Conservation (phyloP, 2,113 vertebrate genomes). For the Archocentrus centrarchus region DNA sequence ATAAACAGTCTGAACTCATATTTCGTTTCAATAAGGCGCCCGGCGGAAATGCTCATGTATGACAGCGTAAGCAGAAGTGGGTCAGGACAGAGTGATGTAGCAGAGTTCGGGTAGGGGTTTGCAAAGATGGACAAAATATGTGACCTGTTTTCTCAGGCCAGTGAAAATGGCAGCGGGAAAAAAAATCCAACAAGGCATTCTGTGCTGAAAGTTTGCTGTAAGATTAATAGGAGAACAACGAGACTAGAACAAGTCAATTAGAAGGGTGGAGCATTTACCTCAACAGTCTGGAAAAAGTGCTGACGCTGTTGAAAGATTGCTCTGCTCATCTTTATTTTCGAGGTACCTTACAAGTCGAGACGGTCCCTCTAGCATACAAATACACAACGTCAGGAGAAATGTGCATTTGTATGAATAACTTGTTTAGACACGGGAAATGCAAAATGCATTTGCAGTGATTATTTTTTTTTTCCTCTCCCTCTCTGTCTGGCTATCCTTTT, state of each 20-base stretch:
- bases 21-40: slow-evolving; percentile 38
- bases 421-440: slow-evolving; percentile 33
- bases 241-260: slow-evolving; percentile 64
- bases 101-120: slow-evolving; percentile 8
- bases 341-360: slow-evolving; percentile 42
- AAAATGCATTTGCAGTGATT: slow-evolving; percentile 13
- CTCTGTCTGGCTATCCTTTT: background rate
- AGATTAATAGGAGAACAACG: slow-evolving; percentile 65
- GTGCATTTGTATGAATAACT: slow-evolving; percentile 35
- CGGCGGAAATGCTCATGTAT: slow-evolving; percentile 2
- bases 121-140: slow-evolving; percentile 45
- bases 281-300: slow-evolving; percentile 43
- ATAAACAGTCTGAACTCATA: slow-evolving; percentile 31
- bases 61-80: slow-evolving; percentile 59
- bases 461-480: background rate
- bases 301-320: slow-evolving; percentile 62
- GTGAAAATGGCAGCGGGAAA: slow-evolving; percentile 36
- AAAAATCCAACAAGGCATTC: slow-evolving; percentile 68
- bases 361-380: slow-evolving; percentile 54
- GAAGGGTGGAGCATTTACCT: slow-evolving; percentile 59
- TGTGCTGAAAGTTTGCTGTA: slow-evolving; percentile 45
- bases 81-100: slow-evolving; percentile 54
- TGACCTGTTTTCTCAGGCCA: slow-evolving; percentile 54
- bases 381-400: slow-evolving; percentile 60
- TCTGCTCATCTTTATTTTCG: slow-evolving; percentile 68